Evolutionary conservation across 2,113 vertebrate species (phyloP), one percentile per base, ranked within the genome.

Genomic region (Empidonax traillii): DNA sequence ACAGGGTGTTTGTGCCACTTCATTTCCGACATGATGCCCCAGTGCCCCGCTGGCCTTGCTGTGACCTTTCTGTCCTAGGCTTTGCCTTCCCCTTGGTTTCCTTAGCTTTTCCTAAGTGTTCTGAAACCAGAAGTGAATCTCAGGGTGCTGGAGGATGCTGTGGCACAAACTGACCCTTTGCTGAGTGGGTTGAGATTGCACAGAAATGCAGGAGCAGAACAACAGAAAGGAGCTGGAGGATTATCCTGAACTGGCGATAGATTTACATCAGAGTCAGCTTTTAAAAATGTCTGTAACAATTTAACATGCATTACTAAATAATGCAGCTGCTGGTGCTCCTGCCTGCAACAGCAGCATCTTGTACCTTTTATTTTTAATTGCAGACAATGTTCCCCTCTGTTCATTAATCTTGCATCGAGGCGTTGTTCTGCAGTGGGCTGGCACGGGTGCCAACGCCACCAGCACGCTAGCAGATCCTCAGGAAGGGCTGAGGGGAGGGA

Each of bases 381-480:
- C 63, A 51, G 80, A 11, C 21, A 3, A 1, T 0, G 51, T 25
- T 51, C 77, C 73, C 59, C 22, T 30, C 59, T 3, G 46, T 43
- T 68, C 78, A 19, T 85, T 21, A 61, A 52, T 77, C 92, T 31
- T 65, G 59, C 77, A 27, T 4, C 0, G 85, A 55, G 52, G 87
- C 4, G 11, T 10, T 18, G 39, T 4, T 83, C 68, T 46, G 72
- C 89, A 82, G 69, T 0, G 43, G 55, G 79, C 66, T 33, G 82
- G 55, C 0, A 0, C 1, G 1, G 69, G 6, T 56, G 78, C 61
- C 63, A 30, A 0, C 0, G 4, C 27, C 11, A 3, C 16, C 16
- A 31, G 28, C 7, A 19, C 14, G 3, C 47, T 62, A 6, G 41
- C 3, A 4, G 31, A 11, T 12, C 52, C 9, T 15, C 2, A 1